Evolutionary conservation across 2,797 vertebrate species (phyloP).

Genomic region (Hemibagrus guttatus): DNA sequence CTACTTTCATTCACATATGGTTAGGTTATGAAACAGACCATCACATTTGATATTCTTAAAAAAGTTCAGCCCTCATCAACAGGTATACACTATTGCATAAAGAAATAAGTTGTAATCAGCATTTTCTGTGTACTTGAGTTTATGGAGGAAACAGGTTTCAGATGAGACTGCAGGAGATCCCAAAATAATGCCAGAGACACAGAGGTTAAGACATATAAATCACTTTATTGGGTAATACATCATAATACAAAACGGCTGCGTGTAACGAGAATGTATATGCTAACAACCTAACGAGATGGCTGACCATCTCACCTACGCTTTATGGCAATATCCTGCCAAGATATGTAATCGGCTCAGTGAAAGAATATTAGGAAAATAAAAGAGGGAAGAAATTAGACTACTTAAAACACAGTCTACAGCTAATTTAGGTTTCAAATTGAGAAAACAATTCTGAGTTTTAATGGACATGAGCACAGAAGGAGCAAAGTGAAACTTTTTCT

Average conservation of each 20-base stretch:
- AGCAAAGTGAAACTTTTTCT: background rate
- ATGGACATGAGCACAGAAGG: background rate
- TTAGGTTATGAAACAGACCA: background rate
- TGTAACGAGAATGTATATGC: constrained; percentile 21
- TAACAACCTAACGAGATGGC: constrained; percentile 12
- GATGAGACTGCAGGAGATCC: background rate
- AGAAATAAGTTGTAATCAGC: background rate
- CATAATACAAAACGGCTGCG: constrained; percentile 45
- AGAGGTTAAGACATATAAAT: constrained; percentile 48
- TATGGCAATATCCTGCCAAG: background rate
- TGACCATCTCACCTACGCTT: background rate
- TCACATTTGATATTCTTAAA: background rate
- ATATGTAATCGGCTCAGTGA: background rate
- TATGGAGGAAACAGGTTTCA: background rate
- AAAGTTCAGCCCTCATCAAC: background rate
- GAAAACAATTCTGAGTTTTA: background rate
- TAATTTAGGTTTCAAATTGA: constrained; percentile 9
- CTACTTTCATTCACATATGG: background rate
- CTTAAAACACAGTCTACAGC: constrained; percentile 27
- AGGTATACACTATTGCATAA: background rate
- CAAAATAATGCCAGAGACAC: background rate
- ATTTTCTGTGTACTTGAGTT: too few relatives aligned
- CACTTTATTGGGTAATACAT: constrained; percentile 54
- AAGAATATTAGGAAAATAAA: background rate
- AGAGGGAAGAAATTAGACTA: background rate